Evolutionary conservation across 1,140 invertebrate genomes (phyloP), one percentile per base, ranked within the genome.

Genomic region (Drosophila parabipectinata): DNA sequence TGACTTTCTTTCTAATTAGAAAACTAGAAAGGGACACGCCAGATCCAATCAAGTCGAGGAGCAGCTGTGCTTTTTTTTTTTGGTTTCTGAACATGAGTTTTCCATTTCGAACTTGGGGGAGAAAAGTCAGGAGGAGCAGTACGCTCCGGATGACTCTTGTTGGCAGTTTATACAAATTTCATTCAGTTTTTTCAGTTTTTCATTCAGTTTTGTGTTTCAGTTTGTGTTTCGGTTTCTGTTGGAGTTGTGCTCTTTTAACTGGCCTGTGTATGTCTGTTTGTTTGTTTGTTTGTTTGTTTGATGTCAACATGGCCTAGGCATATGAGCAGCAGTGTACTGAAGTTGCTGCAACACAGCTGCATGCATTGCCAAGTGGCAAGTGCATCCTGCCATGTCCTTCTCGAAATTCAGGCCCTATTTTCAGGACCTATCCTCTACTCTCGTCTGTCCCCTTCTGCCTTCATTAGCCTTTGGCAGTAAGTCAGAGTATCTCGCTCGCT

Each of bases 401-500:
- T 52, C 67, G 32, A 71, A 71, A 71, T 71, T 39, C 30, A 52
- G 41, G 28, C 61, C n/a, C n/a, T 18, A 18, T 18, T 18, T 18
- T 18, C 18, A 18, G 18, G 18, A 18, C 18, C 18, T 18, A 18
- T 18, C 18, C 18, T 18, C 18, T 1, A 3, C 21, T 21, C 21
- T 3, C 21, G 21, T 21, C 21, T 21, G 21, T 21, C 45, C 45
- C 52, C 54, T 67, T 34, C 58, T 66, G 81, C 81, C 81, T 84
- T 84, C 81, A 84, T 84, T 84, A 84, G 81, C 81, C 81, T 85
- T 84, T 84, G 81, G 81, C 81, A 85, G 81, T 85, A 71, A 85
- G 81, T 84, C 81, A 84, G 81, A 81, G 79, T 76, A 77, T 67
- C 39, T 53, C 68, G 59, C 41, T 79, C 78, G 67, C 39, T 53